phyloP scores from a whole-genome alignment of 2,113 vertebrate species.

The Ammodytes marinus region DNA sequence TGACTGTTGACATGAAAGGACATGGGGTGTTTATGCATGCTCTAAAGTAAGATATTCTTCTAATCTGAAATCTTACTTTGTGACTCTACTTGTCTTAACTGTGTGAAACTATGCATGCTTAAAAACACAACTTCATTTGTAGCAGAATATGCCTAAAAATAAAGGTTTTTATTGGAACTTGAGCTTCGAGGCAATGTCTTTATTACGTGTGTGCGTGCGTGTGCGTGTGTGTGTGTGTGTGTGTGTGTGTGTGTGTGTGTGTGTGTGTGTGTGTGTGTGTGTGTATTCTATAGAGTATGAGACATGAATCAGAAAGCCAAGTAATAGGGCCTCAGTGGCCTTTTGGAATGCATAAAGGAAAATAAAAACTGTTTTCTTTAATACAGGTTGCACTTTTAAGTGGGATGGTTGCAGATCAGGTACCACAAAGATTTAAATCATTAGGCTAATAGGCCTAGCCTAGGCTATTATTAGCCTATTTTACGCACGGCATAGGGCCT shows the following conservation, averaged over 20 bases:
- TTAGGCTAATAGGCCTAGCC: too few relatives aligned
- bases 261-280: not conserved
- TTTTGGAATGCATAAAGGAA: too few relatives aligned
- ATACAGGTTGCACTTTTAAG: too few relatives aligned
- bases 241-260: not conserved
- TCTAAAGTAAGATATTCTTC: conserved; percentile 46
- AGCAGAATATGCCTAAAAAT: conserved; percentile 66
- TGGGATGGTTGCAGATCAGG: too few relatives aligned
- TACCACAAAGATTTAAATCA: too few relatives aligned
- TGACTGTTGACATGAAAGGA: conserved; percentile 37
- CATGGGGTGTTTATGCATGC: conserved; percentile 50
- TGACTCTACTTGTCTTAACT: conserved; percentile 67
- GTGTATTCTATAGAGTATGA: not conserved
- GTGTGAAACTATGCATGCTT: conserved; percentile 80
- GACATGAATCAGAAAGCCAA: not conserved
- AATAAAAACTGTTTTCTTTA: too few relatives aligned
- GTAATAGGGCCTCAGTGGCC: not conserved
- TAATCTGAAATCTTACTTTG: conserved; percentile 60
- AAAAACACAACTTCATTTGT: conserved; percentile 67
- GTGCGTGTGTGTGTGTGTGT: not conserved
- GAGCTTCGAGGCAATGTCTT: not conserved
- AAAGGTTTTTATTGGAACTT: conserved; percentile 71
- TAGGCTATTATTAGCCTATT: too few relatives aligned
- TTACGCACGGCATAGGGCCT: too few relatives aligned
- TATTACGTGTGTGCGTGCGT: not conserved